Conservation (phyloP, 2,888 invertebrate species). For the Conops quadrifasciatus region DNA sequence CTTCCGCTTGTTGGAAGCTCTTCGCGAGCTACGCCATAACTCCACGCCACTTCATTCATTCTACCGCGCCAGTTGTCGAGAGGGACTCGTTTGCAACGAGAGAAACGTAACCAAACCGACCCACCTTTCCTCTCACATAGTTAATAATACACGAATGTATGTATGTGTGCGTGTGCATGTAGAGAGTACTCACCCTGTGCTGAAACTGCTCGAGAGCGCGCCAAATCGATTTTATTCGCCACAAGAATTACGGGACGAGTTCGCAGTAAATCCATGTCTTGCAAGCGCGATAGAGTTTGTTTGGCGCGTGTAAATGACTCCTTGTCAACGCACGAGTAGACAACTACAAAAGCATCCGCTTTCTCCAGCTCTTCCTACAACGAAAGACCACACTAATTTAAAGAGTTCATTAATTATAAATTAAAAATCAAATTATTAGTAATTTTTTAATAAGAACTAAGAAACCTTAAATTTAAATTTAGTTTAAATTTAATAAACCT, state of each 20-base stretch:
- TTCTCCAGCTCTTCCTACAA: constrained; percentile 80
- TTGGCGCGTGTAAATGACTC: constrained; percentile 86
- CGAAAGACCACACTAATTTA: too few relatives aligned
- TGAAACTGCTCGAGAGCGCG: constrained; percentile 86
- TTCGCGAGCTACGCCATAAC: neutral
- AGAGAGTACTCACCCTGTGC: constrained; percentile 78
- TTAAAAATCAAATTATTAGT: neutral
- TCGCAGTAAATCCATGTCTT: constrained; percentile 80
- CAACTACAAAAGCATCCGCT: constrained; percentile 84
- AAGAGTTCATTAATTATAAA: constrained; percentile 26
- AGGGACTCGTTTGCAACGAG: neutral
- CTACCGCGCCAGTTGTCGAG: neutral
- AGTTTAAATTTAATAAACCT: too few relatives aligned
- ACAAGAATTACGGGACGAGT: constrained; percentile 85
- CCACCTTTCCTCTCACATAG: neutral
- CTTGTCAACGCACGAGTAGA: constrained; percentile 92
- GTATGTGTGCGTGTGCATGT: neutral
- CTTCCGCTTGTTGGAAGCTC: too few relatives aligned
- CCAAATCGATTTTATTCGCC: constrained; percentile 93
- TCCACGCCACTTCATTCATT: neutral
- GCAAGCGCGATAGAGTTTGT: constrained; percentile 78
- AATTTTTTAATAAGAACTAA: neutral
- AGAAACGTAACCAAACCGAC: too few relatives aligned
- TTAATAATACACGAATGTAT: neutral
- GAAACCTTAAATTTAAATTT: neutral